Evolutionary conservation across 2,797 vertebrate species (phyloP).

Genomic region (Zenarchopterus dispar): DNA sequence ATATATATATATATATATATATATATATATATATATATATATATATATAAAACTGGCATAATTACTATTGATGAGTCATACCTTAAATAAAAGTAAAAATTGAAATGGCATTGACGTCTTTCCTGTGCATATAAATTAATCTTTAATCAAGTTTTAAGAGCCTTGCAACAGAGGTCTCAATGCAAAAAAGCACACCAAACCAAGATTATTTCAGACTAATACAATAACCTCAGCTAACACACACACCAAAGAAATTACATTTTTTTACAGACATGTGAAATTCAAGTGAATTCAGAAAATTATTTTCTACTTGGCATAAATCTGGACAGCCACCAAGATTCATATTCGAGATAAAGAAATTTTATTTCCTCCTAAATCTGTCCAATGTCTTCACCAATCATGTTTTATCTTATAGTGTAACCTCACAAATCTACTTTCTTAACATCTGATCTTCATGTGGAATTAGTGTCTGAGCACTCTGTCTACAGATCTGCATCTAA

Average conservation of each 20-base stretch:
- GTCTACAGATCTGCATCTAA: conserved; percentile 60
- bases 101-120: no score
- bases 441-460: conserved; percentile 29
- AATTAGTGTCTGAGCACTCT: conserved; percentile 47
- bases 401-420: conserved; percentile 27
- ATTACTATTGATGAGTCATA: no score
- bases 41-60: no score
- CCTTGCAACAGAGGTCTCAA: conserved; percentile 1
- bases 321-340: background rate
- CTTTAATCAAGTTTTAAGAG: background rate
- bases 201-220: background rate
- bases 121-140: background rate
- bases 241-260: background rate
- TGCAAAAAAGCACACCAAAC: background rate
- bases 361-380: conserved; percentile 10
- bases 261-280: background rate
- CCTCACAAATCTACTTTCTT: conserved; percentile 45
- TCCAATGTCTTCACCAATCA: conserved; percentile 24
- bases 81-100: no score
- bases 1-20: no score
- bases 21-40: no score
- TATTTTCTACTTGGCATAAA: conserved; percentile 1
- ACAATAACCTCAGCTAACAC: background rate
- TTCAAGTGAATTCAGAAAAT: background rate
- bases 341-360: conserved; percentile 1